Percentiles rank a stretch among this genome's conserved stretches.
Conservation (phyloP, 2,797 vertebrate genomes). For the Pangasius sanitwongsei region DNA sequence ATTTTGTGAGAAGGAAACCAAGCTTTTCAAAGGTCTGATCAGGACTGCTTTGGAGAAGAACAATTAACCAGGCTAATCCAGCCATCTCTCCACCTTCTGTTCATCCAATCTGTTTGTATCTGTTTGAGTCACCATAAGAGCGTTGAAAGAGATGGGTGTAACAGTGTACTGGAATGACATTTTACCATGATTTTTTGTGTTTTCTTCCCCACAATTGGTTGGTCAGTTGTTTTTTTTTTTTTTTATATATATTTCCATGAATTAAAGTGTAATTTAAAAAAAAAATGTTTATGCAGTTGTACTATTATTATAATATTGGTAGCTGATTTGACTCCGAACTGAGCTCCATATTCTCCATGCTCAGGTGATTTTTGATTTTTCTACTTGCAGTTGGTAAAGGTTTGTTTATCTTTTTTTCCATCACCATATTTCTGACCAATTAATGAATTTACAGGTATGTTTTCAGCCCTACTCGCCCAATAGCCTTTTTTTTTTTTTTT, state of each 20-base stretch:
- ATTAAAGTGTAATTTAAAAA: neutral
- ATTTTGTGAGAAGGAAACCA: neutral
- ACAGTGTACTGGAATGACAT: neutral
- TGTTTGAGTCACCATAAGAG: neutral
- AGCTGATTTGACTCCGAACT: no score
- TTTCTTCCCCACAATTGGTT: neutral
- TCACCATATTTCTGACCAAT: no score
- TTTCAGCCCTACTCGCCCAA: neutral
- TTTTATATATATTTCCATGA: neutral
- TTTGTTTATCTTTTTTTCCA: neutral
- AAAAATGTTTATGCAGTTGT: neutral
- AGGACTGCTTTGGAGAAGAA: neutral
- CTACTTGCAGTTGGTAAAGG: neutral
- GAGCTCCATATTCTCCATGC: neutral
- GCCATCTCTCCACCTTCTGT: conserved; percentile 1
- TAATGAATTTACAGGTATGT: neutral
- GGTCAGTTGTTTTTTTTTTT: neutral
- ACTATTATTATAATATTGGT: neutral
- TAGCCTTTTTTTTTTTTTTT: no score
- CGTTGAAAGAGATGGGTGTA: neutral
- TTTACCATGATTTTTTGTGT: neutral
- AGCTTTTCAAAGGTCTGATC: neutral
- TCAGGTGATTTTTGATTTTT: neutral
- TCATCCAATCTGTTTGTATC: neutral
- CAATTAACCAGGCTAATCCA: conserved; percentile 9